Evolutionary conservation across 2,888 invertebrate genomes (phyloP), one percentile per base, ranked within the genome.

Genomic region (Habrosyne pyritoides): DNA sequence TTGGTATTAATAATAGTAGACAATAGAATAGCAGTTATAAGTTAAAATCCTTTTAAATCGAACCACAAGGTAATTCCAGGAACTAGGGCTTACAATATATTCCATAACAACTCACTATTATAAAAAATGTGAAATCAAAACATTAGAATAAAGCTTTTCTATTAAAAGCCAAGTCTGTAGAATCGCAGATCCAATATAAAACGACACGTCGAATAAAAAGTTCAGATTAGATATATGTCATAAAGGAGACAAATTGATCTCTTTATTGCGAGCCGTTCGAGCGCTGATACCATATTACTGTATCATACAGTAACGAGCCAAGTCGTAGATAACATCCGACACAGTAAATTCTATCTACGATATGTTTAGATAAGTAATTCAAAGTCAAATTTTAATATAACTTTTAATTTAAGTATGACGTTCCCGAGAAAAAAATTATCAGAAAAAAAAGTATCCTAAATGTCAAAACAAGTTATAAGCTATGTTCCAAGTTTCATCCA

Each of bases 191-290:
- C 48, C 21, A 49, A 26, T 26, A 49, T 26, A 49, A 49, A 26
- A 26, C 8, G n/a, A 22, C 12, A 47, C 14, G 26, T 7, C 26
- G 7, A 24, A 49, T 49, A 49, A 48, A 33, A 26, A 26, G 24
- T 26, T 33, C 47, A 50, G 30, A 53, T 42, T 53, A 48, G 28
- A 54, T 50, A 57, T 50, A 24, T n/a, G n/a, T 48, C 51, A 49
- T 53, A 50, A 53, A 59, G 57, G 57, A 57, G 62, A 59, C 55
- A 59, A 59, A 64, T 60, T 57, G 58, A 57, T 59, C 28, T 57
- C 54, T 50, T 57, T 60, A 60, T 63, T 64, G 63, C 36, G 52
- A 42, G 14, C 42, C 52, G 52, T 36, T 52, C 52, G 24, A 52
- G 18, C 24, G 50, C 8, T 24, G 36, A 52, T 42, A 24, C 42